Base-by-base conservation (phyloP, 1,140 invertebrate genomes). In the Atta cephalotes region DNA sequence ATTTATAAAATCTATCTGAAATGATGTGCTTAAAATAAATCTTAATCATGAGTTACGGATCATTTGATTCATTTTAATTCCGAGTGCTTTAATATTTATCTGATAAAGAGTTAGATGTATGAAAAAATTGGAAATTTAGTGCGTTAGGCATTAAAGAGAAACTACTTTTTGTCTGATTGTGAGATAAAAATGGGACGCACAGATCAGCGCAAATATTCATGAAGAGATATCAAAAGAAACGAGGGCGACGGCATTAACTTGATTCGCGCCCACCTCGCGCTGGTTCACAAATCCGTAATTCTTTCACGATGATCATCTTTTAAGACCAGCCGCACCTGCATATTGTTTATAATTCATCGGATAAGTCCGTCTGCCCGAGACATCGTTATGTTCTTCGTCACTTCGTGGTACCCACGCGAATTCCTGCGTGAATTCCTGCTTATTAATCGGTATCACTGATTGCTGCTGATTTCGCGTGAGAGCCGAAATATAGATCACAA, bases 241-340 rank as follows among this genome's bases (percentile, higher is more conserved):
- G 84, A 85, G 77, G 65, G 71, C 84, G 66, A 89, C 28, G 39
- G 78, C 31, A 87, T 53, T 66, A 87, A 76, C 56, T 81, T 18
- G 82, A 80, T 10, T 89, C n/a, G 71, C 88, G 88, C 84, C 71
- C 81, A 86, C 76, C 35, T 87, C 45, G 5, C 85, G 10, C 18
- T 49, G 58, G 58, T 63, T 70, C 66, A 77, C 65, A 87, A 90
- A 90, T 86, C 66, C 77, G 53, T 77, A 56, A 89, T 91, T 89
- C 88, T 60, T 90, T 65, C 18, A 56, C 63, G 90, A 80, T 91
- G 90, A 78, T 85, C 35, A 31, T 88, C 81, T 72, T 86, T 82
- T 88, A 85, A 91, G 87, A 81, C 77, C 28, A 76, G 91, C 91
- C 91, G 86, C 91, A 88, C 91, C 91, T 92, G 91, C 82, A 86